A percentile compares a stretch with the other conserved stretches of the same genome.
Conservation (phyloP, 2,797 vertebrate species). For the Sebastes vulpes region DNA sequence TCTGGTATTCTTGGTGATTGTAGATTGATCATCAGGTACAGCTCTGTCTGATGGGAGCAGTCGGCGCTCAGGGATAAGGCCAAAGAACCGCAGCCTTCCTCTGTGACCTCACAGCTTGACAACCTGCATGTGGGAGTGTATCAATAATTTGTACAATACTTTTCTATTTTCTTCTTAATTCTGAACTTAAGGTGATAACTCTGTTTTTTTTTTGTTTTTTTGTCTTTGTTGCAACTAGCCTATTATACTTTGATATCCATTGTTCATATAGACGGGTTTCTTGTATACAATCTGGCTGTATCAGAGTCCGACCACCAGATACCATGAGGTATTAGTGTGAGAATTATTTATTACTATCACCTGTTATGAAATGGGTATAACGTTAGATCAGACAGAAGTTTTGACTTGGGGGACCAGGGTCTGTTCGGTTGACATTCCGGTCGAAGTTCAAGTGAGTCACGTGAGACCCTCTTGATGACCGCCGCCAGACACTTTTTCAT, state of each 20-base stretch:
- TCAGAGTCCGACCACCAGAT: too few species aligned
- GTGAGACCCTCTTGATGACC: too few species aligned
- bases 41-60: not conserved
- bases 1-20: too few species aligned
- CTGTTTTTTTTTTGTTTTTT: not conserved
- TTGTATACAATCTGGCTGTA: too few species aligned
- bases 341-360: too few species aligned
- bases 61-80: not conserved
- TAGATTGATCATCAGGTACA: not conserved
- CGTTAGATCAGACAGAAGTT: too few species aligned
- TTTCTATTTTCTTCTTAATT: not conserved
- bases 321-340: too few species aligned
- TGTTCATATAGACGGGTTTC: not conserved
- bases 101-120: not conserved
- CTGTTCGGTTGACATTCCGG: rapidly evolving
- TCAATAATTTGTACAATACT: not conserved
- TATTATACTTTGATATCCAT: not conserved
- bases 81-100: not conserved
- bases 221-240: not conserved
- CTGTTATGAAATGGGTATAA: too few species aligned
- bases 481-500: too few species aligned
- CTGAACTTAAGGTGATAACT: not conserved
- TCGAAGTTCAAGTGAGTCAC: too few species aligned
- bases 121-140: not conserved
- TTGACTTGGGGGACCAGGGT: too few species aligned